Evolutionary conservation across 1,140 invertebrate genomes (phyloP).

Genomic region (Elysia chlorotica): DNA sequence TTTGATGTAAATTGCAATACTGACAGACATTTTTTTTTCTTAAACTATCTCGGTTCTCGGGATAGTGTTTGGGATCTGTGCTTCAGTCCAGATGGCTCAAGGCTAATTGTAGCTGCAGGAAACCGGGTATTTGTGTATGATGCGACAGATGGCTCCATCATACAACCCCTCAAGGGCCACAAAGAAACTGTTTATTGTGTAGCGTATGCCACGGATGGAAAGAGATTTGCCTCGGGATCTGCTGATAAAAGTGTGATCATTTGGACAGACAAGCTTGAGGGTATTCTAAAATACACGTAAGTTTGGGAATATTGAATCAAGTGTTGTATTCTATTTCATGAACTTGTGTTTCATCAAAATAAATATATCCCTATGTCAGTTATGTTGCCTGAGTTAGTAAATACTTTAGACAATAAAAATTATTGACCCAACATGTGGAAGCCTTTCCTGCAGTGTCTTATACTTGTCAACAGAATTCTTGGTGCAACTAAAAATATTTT

Average conservation of each 20-base stretch:
- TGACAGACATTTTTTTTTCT: conserved; percentile 47
- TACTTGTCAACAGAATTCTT: too few species aligned
- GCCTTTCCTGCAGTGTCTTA: too few species aligned
- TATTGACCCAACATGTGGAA: too few species aligned
- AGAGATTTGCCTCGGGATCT: conserved; percentile 95
- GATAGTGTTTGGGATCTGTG: conserved; percentile 94
- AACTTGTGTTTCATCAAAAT: too few species aligned
- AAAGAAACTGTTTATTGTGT: conserved; percentile 94
- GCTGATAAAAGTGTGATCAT: conserved; percentile 98
- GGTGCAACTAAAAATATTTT: too few species aligned
- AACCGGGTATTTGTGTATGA: conserved; percentile 93
- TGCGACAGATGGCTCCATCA: conserved; percentile 84
- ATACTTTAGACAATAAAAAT: too few species aligned
- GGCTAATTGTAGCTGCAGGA: conserved; percentile 92
- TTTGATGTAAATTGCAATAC: not conserved
- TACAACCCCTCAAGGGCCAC: conserved; percentile 85
- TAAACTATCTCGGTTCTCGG: too few species aligned
- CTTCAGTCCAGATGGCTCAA: conserved; percentile 93
- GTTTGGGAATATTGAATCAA: too few species aligned
- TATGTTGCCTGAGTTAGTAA: too few species aligned
- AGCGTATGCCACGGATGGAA: conserved; percentile 91
- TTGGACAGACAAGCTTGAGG: conserved; percentile 96
- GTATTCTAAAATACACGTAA: conserved; percentile 95
- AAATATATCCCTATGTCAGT: too few species aligned
- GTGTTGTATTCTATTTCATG: too few species aligned